Percentiles rank a stretch among this genome's conserved stretches.
Evolutionary conservation across 2,888 invertebrate genomes (phyloP).

Genomic region (Drosophila nigricruria): DNA sequence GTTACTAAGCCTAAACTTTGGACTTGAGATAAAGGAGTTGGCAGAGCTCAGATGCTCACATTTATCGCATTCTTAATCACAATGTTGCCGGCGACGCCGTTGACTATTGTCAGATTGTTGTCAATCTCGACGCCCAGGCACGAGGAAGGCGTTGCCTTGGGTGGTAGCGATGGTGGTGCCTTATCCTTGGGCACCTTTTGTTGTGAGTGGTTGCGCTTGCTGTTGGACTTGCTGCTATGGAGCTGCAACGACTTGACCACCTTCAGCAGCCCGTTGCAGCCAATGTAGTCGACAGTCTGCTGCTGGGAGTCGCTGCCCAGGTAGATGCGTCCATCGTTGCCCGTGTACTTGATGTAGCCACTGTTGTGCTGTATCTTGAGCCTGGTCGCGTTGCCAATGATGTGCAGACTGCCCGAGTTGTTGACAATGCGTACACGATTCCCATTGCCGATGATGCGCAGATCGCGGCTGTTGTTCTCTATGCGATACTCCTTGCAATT

Average conservation of each 20-base stretch:
- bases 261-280: slow-evolving; percentile 84
- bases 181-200: slow-evolving; percentile 9
- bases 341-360: slow-evolving; percentile 82
- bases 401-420: slow-evolving; percentile 81
- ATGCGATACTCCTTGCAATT: slow-evolving; percentile 84
- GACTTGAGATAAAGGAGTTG: slow-evolving; percentile 23
- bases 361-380: slow-evolving; percentile 82
- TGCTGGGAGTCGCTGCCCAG: slow-evolving; percentile 82
- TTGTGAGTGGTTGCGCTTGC: slow-evolving; percentile 9
- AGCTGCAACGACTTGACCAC: slow-evolving; percentile 76
- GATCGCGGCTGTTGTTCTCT: slow-evolving; percentile 76
- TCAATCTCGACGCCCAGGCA: slow-evolving; percentile 57
- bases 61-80: slow-evolving; percentile 81
- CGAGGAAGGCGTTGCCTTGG: background rate
- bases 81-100: slow-evolving; percentile 78
- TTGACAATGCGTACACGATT: slow-evolving; percentile 83
- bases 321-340: slow-evolving; percentile 84
- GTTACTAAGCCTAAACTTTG: slow-evolving; percentile 41
- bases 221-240: slow-evolving; percentile 32
- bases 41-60: slow-evolving; percentile 68
- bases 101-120: slow-evolving; percentile 74
- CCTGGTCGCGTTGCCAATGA: slow-evolving; percentile 83
- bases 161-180: background rate
- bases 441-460: slow-evolving; percentile 84
- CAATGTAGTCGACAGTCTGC: slow-evolving; percentile 82